Evolutionary conservation across 2,888 invertebrate species (phyloP).

Genomic region (Drosophila meridionalis): DNA sequence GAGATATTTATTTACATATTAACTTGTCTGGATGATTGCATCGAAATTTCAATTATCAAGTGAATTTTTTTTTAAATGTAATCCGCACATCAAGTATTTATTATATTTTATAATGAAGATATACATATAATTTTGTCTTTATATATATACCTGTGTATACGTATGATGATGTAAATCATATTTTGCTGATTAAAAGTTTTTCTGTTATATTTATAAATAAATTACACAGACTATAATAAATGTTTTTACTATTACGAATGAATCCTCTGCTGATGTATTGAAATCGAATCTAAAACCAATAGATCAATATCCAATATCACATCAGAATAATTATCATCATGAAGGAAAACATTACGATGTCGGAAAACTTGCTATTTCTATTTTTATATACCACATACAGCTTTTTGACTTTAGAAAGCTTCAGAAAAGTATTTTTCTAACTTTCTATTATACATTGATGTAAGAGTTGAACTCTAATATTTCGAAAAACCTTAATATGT

Average conservation of each 20-base stretch:
- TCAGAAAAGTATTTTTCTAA: not conserved
- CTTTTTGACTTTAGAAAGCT: not conserved
- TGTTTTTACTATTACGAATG: not conserved
- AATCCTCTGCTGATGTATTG: not conserved
- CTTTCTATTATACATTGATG: not conserved
- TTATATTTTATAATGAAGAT: not conserved
- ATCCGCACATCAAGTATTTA: not conserved
- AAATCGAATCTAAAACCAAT: not conserved
- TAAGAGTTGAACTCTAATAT: not conserved
- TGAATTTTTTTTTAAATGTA: not conserved
- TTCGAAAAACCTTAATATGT: too few relatives aligned
- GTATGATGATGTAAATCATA: too few relatives aligned
- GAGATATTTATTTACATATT: not conserved
- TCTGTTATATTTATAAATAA: not conserved
- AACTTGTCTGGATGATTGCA: not conserved
- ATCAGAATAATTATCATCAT: too few relatives aligned
- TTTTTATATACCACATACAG: not conserved
- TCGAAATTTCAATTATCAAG: not conserved
- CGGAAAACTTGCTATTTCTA: not conserved
- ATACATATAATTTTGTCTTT: not conserved
- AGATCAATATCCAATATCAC: not conserved
- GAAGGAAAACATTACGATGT: not conserved
- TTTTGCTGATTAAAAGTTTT: too few relatives aligned
- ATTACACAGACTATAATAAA: not conserved
- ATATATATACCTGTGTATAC: too few relatives aligned